phyloP scores from a whole-genome alignment of 2,888 invertebrate species.

The Eupithecia inturbata region DNA sequence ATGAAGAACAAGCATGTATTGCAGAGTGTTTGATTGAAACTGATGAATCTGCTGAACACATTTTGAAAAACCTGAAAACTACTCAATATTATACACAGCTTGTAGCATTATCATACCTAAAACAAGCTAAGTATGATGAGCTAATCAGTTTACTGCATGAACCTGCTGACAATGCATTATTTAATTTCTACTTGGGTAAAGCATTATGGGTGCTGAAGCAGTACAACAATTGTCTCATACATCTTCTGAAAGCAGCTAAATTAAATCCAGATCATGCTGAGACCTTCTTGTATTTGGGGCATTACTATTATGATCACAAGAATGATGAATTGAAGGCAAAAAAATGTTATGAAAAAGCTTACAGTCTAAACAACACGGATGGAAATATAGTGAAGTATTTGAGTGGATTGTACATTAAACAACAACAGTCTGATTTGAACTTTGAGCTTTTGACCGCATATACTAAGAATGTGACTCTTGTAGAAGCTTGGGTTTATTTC shows the following conservation, averaged over 20 bases:
- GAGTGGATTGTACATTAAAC: constrained; percentile 89
- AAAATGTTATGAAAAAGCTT: constrained; percentile 93
- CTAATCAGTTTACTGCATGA: constrained; percentile 81
- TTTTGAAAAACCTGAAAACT: constrained; percentile 61
- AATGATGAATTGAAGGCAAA: constrained; percentile 89
- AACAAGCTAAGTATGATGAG: constrained; percentile 79
- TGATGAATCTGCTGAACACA: constrained; percentile 57
- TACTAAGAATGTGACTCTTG: constrained; percentile 72
- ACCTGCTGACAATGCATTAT: constrained; percentile 71
- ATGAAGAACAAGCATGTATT: constrained; percentile 61
- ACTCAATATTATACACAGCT: constrained; percentile 70
- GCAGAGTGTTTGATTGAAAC: constrained; percentile 72
- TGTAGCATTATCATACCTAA: constrained; percentile 78
- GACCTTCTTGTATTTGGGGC: constrained; percentile 90
- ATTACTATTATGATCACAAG: constrained; percentile 86
- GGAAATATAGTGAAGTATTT: constrained; percentile 88
- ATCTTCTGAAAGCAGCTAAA: constrained; percentile 88
- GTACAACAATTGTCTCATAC: constrained; percentile 85
- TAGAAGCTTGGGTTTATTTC: constrained; percentile 91
- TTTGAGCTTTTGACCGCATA: constrained; percentile 84
- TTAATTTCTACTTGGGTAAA: constrained; percentile 84
- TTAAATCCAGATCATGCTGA: constrained; percentile 89
- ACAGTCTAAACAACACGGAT: constrained; percentile 88
- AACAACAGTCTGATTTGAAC: constrained; percentile 87
- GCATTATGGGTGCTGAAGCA: constrained; percentile 85